A percentile compares a stretch with the other conserved stretches of the same genome.
Evolutionary conservation across 2,888 invertebrate species (phyloP).

Genomic region (Hanleya hanleyi): DNA sequence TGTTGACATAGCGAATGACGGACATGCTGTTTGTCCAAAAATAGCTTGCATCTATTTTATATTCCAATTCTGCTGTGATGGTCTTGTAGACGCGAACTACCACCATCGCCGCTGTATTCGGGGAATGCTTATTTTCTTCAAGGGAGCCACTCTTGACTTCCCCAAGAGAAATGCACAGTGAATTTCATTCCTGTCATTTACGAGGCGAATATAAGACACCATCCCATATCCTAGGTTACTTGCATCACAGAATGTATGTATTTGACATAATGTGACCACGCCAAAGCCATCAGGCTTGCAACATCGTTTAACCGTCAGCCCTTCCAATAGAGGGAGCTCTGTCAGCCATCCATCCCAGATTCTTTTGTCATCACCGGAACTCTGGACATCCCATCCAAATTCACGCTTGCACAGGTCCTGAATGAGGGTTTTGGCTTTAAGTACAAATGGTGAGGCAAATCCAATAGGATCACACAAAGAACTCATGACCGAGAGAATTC

Average conservation of each 20-base stretch:
- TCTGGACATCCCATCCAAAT: constrained; percentile 37
- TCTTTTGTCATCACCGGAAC: constrained; percentile 3
- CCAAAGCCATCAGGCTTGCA: constrained; percentile 6
- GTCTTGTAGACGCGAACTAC: not conserved
- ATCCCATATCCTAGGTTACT: not conserved
- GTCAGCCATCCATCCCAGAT: constrained; percentile 35
- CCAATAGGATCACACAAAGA: constrained; percentile 42
- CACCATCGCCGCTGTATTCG: not conserved
- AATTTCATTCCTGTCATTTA: not conserved
- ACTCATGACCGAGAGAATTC: constrained; percentile 34
- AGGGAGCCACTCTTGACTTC: not conserved
- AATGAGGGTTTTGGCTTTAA: constrained; percentile 30
- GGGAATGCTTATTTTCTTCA: not conserved
- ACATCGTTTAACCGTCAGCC: constrained; percentile 29
- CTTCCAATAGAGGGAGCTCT: constrained; percentile 26
- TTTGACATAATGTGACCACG: not conserved
- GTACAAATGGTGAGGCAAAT: constrained; percentile 28
- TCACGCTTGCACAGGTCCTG: constrained; percentile 32
- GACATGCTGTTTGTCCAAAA: constrained; percentile 34
- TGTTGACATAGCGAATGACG: constrained; percentile 27
- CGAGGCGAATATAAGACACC: not conserved
- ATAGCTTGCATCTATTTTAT: constrained; percentile 13
- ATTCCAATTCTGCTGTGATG: constrained; percentile 15
- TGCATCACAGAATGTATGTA: constrained; percentile 3
- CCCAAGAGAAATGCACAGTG: not conserved